Evolutionary conservation across 2,888 invertebrate species (phyloP).

Genomic region (Rhimphoctona megacephalus): DNA sequence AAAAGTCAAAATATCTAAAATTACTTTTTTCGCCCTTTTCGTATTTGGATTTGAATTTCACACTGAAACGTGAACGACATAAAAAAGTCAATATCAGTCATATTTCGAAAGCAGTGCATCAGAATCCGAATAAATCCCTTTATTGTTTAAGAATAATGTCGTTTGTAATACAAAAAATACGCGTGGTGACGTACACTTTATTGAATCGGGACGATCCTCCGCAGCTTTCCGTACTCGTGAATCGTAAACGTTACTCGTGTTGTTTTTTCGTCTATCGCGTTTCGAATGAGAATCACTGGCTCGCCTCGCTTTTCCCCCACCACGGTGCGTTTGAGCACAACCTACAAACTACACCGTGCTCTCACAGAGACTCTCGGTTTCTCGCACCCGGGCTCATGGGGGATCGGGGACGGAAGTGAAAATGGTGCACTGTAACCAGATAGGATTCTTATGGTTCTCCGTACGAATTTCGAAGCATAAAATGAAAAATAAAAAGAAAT

Average conservation of each 20-base stretch:
- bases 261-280: conserved; percentile 2
- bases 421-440: conserved; percentile 40
- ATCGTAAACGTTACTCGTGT: conserved; percentile 21
- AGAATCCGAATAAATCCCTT: neutral
- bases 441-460: conserved; percentile 28
- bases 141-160: neutral
- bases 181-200: neutral
- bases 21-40: no score
- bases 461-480: conserved; percentile 33
- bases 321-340: conserved; percentile 38
- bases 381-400: conserved; percentile 57
- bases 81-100: neutral
- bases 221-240: neutral
- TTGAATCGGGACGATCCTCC: neutral
- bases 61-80: neutral
- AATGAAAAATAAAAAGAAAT: neutral
- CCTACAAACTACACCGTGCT: conserved; percentile 46
- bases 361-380: conserved; percentile 58
- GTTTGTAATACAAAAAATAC: neutral
- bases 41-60: neutral
- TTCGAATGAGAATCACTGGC: conserved; percentile 55
- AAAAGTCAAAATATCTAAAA: no score
- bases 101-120: neutral
- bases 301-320: conserved; percentile 20
- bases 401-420: conserved; percentile 63